A percentile compares a stretch with the other conserved stretches of the same genome.
Evolutionary conservation across 2,888 invertebrate genomes (phyloP).

Genomic region (Notocelia uddmanniana): DNA sequence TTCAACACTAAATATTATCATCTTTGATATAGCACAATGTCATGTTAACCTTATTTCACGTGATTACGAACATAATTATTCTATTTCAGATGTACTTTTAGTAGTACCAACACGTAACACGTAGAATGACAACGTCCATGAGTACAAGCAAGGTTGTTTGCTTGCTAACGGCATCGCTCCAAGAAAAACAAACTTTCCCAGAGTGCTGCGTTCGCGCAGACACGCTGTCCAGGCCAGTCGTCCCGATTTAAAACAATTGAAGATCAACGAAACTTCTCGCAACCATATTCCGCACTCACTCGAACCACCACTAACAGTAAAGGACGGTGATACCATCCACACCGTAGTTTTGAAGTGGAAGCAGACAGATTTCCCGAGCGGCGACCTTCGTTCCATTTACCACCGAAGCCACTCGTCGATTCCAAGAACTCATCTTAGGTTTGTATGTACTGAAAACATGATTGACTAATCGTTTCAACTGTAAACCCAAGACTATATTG

Average conservation of each 20-base stretch:
- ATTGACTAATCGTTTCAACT: constrained; percentile 43
- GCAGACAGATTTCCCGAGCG: constrained; percentile 52
- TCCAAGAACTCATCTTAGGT: constrained; percentile 36
- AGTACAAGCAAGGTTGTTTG: constrained; percentile 17
- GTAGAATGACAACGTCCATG: neutral
- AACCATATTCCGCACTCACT: constrained; percentile 24
- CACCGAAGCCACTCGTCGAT: constrained; percentile 49
- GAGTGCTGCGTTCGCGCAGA: constrained; percentile 54
- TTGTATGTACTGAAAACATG: constrained; percentile 41
- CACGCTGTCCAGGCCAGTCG: constrained; percentile 69
- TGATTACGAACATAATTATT: neutral
- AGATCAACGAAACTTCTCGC: constrained; percentile 12
- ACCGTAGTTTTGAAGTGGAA: neutral
- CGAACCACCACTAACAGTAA: neutral
- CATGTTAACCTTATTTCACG: no score
- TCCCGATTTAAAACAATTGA: constrained; percentile 48
- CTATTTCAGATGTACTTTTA: neutral
- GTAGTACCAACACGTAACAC: neutral
- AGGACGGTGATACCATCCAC: constrained; percentile 12
- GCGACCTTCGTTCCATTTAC: constrained; percentile 65
- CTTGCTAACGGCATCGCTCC: constrained; percentile 27
- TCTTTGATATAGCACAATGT: no score
- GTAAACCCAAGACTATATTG: constrained; percentile 42
- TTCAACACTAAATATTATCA: no score
- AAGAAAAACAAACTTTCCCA: constrained; percentile 43